phyloP scores from a whole-genome alignment of 1,140 invertebrate species.

The Anoplolepis gracilipes region DNA sequence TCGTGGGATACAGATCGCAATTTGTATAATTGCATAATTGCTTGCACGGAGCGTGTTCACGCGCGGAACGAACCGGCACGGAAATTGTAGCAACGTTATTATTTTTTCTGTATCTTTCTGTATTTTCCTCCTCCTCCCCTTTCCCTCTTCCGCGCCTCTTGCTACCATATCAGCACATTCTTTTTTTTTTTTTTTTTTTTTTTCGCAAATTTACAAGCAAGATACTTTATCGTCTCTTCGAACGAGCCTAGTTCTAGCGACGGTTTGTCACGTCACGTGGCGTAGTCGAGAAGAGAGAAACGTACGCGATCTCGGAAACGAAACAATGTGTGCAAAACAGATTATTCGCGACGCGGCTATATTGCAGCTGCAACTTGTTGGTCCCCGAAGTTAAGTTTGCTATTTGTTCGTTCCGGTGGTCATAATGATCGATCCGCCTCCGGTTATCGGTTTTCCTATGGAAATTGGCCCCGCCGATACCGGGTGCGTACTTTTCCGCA shows the following conservation, averaged over 20 bases:
- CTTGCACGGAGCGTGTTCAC: not conserved
- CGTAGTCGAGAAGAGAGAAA: not conserved
- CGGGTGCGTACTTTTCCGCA: slow-evolving; percentile 25
- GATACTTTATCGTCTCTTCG: not conserved
- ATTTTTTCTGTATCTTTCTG: slow-evolving; percentile 18
- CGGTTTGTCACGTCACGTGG: not conserved
- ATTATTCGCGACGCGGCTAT: slow-evolving; percentile 31
- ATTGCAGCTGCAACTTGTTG: slow-evolving; percentile 43
- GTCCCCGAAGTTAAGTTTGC: slow-evolving; percentile 36
- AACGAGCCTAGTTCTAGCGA: not conserved
- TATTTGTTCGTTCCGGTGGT: slow-evolving; percentile 10
- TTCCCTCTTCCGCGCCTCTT: not conserved
- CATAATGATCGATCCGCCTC: slow-evolving; percentile 46
- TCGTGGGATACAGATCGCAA: slow-evolving; percentile 49
- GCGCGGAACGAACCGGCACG: not conserved
- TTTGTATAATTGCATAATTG: slow-evolving; percentile 57
- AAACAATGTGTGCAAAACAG: slow-evolving; percentile 12
- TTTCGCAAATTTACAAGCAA: not conserved
- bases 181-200: not conserved
- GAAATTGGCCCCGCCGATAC: slow-evolving; percentile 42
- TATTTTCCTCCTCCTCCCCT: no score
- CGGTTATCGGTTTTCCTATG: slow-evolving; percentile 48
- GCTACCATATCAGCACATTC: not conserved
- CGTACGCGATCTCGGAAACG: slow-evolving; percentile 27
- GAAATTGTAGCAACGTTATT: slow-evolving; percentile 31